Evolutionary conservation across 2,113 vertebrate genomes (phyloP), one percentile per base, ranked within the genome.

Genomic region (Oryzias curvinotus): DNA sequence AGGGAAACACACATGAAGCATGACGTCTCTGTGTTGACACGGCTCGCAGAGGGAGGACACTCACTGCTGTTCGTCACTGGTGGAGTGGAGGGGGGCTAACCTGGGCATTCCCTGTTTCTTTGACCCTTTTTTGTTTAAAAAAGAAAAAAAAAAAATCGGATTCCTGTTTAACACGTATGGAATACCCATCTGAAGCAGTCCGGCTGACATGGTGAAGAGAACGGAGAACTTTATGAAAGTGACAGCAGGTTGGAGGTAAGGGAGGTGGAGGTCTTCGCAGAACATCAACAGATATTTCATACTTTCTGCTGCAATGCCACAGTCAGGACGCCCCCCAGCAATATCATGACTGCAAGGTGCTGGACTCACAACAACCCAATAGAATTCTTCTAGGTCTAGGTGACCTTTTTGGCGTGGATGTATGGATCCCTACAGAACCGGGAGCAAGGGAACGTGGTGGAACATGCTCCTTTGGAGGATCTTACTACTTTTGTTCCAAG

Each of bases 401-500:
- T 41, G 13, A 71, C 62, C 85, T 68, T 71, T 72, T 50, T 42
- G 67, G 65, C 76, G 68, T 89, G 84, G 72, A 90, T 89, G 88
- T 82, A 87, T 88, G 81, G 87, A 85, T 77, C 75, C 63, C 56
- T 71, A 71, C 81, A 71, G 80, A 81, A 89, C 77, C 71, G 73
- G 85, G 65, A 57, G 60, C 51, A 65, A 53, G 90, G 82, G 80
- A 66, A 77, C 67, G 69, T 87, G 49, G 75, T 73, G 80, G 81
- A 91, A 73, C 80, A 92, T 92, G 92, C 68, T 85, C 81, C 77
- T 91, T 66, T 83, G 95, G 81, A 94, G 95, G 93, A 91, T 95
- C 77, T 83, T 94, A 86, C 82, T 94, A 80, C 73, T 86, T 66
- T 62, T 82, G 25, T 75, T 48, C 52, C 83, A 93, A 21, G 90